These are phyloP conservation scores for Acinonyx jubatus DNA, from an alignment of 2,113 vertebrate genomes.

Conservation along the genomic window DNA sequence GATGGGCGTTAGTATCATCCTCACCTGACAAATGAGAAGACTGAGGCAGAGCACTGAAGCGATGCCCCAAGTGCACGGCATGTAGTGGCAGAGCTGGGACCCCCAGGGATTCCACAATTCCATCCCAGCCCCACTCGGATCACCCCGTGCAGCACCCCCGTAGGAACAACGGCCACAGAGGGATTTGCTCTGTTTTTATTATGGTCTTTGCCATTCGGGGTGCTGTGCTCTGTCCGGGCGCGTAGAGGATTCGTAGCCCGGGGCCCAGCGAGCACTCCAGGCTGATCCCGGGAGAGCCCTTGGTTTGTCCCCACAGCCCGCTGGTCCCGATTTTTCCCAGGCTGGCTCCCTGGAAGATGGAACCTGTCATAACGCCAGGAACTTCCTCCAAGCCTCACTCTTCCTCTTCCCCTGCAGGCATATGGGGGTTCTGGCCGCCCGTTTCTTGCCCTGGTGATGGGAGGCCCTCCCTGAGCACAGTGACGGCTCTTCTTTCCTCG, in stretches of 20 bases:
- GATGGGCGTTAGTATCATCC: not conserved
- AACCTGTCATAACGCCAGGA: fast-evolving
- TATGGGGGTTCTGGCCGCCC: not conserved
- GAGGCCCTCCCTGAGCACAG: too few species aligned
- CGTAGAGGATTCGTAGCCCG: not conserved
- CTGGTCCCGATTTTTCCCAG: not conserved
- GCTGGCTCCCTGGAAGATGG: not conserved
- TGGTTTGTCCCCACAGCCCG: not conserved
- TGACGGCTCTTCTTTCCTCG: not conserved
- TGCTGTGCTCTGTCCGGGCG: not conserved
- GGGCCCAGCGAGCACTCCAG: not conserved
- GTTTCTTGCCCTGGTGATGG: not conserved
- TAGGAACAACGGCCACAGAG: not conserved
- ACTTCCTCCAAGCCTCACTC: not conserved
- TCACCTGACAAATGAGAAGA: not conserved
- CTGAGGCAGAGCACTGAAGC: not conserved
- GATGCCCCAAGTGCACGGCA: not conserved
- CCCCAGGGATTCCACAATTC: not conserved
- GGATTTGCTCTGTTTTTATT: not conserved
- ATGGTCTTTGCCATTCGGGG: not conserved
- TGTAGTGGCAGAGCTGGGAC: not conserved
- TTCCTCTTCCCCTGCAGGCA: not conserved
- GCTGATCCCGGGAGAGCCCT: not conserved
- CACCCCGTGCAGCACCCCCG: fast-evolving
- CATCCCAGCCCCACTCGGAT: not conserved